Conservation (phyloP, 1,140 invertebrate genomes). For the Kradibia gibbosae region DNA sequence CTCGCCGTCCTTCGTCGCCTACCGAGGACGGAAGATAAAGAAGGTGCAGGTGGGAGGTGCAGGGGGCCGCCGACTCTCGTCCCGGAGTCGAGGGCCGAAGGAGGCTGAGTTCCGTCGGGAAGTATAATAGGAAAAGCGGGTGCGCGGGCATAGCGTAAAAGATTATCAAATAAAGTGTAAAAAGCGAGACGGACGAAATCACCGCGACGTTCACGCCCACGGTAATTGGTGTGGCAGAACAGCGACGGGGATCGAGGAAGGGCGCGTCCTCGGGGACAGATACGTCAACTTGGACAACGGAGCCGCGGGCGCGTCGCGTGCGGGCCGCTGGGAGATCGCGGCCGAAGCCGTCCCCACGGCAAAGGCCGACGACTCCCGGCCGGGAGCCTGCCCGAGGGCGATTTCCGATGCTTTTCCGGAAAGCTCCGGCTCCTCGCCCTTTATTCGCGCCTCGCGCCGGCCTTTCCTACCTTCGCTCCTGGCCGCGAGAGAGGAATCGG, state of each 20-base stretch:
- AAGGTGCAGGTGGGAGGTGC: neutral
- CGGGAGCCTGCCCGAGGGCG: neutral
- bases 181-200: neutral
- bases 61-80: no score
- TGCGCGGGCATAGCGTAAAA: conserved; percentile 30
- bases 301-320: conserved; percentile 46
- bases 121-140: conserved; percentile 35
- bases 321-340: neutral
- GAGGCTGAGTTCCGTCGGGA: neutral
- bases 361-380: neutral
- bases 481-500: neutral
- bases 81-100: no score
- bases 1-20: neutral
- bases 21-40: neutral
- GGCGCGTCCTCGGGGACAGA: conserved; percentile 67
- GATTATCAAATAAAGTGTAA: conserved; percentile 43
- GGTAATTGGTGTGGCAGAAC: neutral
- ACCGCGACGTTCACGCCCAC: neutral
- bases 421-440: conserved; percentile 17
- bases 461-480: conserved; percentile 53
- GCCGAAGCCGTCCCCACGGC: neutral
- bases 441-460: conserved; percentile 48
- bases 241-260: neutral
- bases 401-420: conserved; percentile 44
- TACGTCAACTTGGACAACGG: conserved; percentile 67